Evolutionary conservation across 2,113 vertebrate genomes (phyloP).

Genomic region (Macaca fascicularis): DNA sequence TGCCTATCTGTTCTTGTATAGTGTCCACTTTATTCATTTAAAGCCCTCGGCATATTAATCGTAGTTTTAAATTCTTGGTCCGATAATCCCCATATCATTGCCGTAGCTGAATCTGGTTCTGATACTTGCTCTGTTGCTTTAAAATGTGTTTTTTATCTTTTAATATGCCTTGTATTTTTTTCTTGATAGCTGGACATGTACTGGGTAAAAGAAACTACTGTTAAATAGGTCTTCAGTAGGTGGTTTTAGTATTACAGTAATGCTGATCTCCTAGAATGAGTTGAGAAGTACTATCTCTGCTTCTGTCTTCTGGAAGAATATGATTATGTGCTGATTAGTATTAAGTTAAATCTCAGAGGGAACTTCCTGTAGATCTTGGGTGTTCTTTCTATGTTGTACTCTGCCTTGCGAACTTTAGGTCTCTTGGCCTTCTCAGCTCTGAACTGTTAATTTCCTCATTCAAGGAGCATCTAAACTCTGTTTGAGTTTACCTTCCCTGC

Average conservation of each 20-base stretch:
- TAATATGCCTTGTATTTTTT: background rate
- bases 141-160: background rate
- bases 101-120: background rate
- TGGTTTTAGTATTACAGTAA: background rate
- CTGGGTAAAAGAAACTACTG: background rate
- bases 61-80: background rate
- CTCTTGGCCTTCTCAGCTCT: background rate
- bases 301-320: background rate
- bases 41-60: background rate
- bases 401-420: background rate
- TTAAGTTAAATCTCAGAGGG: background rate
- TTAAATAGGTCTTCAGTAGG: background rate
- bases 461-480: background rate
- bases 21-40: background rate
- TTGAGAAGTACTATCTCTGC: background rate
- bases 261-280: background rate
- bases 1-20: background rate
- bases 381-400: background rate
- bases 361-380: background rate
- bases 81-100: background rate
- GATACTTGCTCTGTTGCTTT: background rate
- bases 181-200: background rate
- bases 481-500: background rate
- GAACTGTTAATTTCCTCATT: background rate
- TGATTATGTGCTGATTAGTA: background rate